Evolutionary conservation across 37 sponge, comb jelly and placozoan genomes (phyloP).

Genomic region (Oscarella lobularis): DNA sequence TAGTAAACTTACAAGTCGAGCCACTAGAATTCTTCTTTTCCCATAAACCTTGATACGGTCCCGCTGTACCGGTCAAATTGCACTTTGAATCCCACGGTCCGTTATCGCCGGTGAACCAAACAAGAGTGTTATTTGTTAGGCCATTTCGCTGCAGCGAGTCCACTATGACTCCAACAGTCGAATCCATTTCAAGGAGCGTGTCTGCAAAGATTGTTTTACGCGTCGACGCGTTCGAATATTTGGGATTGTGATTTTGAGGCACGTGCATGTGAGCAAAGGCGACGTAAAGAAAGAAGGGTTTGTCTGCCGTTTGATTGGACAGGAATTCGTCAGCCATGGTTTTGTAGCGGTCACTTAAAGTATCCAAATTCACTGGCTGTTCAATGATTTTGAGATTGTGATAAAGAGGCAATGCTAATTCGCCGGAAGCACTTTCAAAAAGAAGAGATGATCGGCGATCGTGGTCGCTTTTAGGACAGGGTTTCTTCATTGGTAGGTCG

Average conservation of each 20-base stretch:
- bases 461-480: neutral
- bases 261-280: neutral
- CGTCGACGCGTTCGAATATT: neutral
- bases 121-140: conserved; percentile 6
- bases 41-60: conserved; percentile 10
- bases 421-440: neutral
- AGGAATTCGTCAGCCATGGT: too few species aligned
- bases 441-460: neutral
- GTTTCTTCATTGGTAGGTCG: conserved; percentile 4
- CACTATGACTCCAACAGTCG: conserved; percentile 3
- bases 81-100: conserved; percentile 27
- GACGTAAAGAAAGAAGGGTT: too few species aligned
- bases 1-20: conserved; percentile 17
- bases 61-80: conserved; percentile 7
- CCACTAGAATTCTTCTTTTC: conserved; percentile 1
- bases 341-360: too few species aligned
- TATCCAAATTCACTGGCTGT: conserved; percentile 12
- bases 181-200: conserved; percentile 8
- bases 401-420: conserved; percentile 14
- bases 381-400: conserved; percentile 14
- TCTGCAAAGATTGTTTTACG: neutral
- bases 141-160: neutral
- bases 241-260: neutral
- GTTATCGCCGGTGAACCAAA: conserved; percentile 18
- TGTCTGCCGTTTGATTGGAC: too few species aligned